These are phyloP conservation scores for Oreochromis tanganicae DNA, from an alignment of 2,113 vertebrate genomes.

Conservation along the genomic window DNA sequence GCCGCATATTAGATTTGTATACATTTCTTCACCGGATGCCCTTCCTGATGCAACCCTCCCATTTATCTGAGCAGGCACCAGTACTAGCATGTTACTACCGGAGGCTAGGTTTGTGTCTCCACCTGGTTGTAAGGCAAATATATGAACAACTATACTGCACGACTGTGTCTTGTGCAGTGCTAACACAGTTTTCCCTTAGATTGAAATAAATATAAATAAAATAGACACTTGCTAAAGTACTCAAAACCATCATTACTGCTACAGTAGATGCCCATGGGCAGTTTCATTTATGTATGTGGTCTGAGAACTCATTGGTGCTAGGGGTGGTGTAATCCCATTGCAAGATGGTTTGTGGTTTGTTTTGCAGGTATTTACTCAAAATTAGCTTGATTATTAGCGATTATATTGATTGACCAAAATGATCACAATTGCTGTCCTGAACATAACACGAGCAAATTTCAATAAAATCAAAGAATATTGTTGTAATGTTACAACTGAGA, in stretches of 20 bases:
- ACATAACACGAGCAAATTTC: neutral
- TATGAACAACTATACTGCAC: neutral
- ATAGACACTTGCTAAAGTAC: neutral
- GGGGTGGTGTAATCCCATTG: neutral
- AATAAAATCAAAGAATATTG: neutral
- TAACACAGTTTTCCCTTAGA: neutral
- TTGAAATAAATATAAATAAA: neutral
- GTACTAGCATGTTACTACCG: neutral
- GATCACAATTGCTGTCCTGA: neutral
- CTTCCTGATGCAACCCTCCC: neutral
- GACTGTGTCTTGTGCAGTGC: neutral
- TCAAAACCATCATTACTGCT: neutral
- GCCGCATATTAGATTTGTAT: neutral
- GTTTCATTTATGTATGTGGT: neutral
- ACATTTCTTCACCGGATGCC: neutral
- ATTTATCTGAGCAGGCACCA: neutral
- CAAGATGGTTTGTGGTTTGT: neutral
- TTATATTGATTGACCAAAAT: neutral
- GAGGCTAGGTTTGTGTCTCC: neutral
- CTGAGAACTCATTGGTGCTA: neutral
- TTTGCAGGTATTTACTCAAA: neutral
- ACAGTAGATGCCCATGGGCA: neutral
- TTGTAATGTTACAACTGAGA: neutral
- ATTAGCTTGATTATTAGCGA: neutral
- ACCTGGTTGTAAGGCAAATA: neutral